Conservation (phyloP, 2,113 vertebrate species). For the Chrysochloris asiatica region DNA sequence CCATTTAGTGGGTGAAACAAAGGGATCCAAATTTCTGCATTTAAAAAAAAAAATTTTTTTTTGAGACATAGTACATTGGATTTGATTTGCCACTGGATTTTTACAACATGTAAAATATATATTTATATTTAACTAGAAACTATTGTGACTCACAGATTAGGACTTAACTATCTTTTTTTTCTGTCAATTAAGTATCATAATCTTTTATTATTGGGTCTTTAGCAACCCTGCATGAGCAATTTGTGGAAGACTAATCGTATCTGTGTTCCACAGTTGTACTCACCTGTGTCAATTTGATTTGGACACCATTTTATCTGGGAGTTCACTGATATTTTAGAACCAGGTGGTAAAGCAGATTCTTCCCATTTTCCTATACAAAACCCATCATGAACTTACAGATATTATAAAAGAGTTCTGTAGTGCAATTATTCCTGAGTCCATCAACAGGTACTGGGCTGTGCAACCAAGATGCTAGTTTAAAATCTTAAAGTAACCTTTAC, state of each 20-base stretch:
- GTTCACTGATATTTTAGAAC: neutral
- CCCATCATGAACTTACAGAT: neutral
- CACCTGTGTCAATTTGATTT: neutral
- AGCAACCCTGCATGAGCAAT: neutral
- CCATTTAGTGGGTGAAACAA: neutral
- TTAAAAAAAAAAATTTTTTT: too few species aligned
- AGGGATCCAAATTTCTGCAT: neutral
- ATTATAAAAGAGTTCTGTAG: neutral
- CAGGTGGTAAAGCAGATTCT: neutral
- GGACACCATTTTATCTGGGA: neutral
- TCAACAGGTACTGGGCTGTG: neutral
- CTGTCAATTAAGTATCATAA: neutral
- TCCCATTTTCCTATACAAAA: conserved; percentile 2
- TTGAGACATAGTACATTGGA: conserved; percentile 14
- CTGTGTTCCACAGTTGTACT: too few species aligned
- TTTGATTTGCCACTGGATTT: conserved; percentile 2
- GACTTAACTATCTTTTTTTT: neutral
- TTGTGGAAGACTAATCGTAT: too few species aligned
- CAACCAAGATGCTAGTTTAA: neutral
- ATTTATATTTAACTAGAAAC: conserved; percentile 21
- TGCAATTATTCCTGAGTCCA: neutral
- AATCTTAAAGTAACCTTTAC: too few species aligned
- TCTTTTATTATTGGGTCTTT: neutral
- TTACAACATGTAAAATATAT: conserved; percentile 3
- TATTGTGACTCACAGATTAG: neutral